phyloP scores from a whole-genome alignment of 2,888 invertebrate genomes.

The Eupithecia centaureata region DNA sequence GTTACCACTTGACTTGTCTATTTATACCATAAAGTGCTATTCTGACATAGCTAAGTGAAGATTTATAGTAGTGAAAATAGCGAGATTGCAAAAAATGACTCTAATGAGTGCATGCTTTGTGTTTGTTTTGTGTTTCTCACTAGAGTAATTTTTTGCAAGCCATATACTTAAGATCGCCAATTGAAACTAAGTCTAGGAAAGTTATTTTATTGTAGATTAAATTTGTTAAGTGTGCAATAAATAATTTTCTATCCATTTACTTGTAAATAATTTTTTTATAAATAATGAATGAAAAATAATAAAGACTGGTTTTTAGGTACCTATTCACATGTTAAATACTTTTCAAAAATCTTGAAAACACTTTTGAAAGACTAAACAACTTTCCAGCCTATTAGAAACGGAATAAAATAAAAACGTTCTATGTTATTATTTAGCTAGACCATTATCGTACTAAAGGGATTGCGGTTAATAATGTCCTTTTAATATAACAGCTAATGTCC shows the following conservation, averaged over 20 bases:
- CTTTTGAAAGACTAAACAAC: neutral
- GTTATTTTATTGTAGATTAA: too few species aligned
- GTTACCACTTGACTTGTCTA: slow-evolving; percentile 24
- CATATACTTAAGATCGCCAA: too few species aligned
- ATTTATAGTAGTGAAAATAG: too few species aligned
- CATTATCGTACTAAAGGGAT: slow-evolving; percentile 29
- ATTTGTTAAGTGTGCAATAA: too few species aligned
- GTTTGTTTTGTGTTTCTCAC: too few species aligned
- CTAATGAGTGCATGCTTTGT: too few species aligned
- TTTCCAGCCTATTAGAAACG: neutral
- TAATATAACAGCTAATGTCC: slow-evolving; percentile 69
- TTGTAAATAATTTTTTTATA: too few species aligned
- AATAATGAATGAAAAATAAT: too few species aligned
- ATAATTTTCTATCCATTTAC: too few species aligned
- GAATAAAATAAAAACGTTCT: neutral
- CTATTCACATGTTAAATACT: neutral
- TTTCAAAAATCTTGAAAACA: neutral
- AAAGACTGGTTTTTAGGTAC: neutral
- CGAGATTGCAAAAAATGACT: too few species aligned
- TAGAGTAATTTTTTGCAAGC: too few species aligned
- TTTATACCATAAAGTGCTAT: neutral
- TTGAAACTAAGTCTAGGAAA: too few species aligned
- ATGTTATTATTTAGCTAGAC: slow-evolving; percentile 17
- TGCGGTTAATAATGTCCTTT: slow-evolving; percentile 56
- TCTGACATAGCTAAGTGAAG: neutral